Percentiles rank a stretch among this genome's conserved stretches.
Conservation (phyloP, 2,888 invertebrate genomes). For the Apamea epomidion region DNA sequence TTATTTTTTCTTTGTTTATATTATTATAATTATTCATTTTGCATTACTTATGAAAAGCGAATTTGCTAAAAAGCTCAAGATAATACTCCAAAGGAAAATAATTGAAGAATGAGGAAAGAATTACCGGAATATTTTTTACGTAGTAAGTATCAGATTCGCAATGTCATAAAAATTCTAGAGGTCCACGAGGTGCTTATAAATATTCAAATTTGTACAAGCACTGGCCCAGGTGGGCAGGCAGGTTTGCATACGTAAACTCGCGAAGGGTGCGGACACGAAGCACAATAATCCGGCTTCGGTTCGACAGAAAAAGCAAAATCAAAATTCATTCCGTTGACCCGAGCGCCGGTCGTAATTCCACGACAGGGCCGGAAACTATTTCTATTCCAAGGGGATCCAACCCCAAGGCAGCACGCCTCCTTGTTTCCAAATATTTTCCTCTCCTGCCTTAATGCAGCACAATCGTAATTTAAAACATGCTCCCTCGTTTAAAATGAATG, state of each 20-base stretch:
- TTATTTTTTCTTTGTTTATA: no score
- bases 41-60: constrained; percentile 64
- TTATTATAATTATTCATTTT: constrained; percentile 40
- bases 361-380: constrained; percentile 85
- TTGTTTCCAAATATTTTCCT: constrained; percentile 80
- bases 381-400: constrained; percentile 84
- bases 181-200: constrained; percentile 72
- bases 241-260: constrained; percentile 80
- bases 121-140: constrained; percentile 59
- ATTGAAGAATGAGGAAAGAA: constrained; percentile 68
- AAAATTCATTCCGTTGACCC: constrained; percentile 88
- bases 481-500: constrained; percentile 73
- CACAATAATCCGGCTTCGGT: constrained; percentile 78
- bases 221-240: constrained; percentile 73
- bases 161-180: constrained; percentile 76
- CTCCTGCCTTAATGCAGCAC: constrained; percentile 68
- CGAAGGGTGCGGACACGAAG: constrained; percentile 71
- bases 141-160: constrained; percentile 76
- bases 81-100: constrained; percentile 63
- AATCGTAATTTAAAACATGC: constrained; percentile 78
- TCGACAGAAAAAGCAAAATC: constrained; percentile 86
- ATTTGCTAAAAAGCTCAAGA: constrained; percentile 65
- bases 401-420: constrained; percentile 76
- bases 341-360: constrained; percentile 80
- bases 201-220: constrained; percentile 81